Base-by-base conservation (phyloP, 2,113 vertebrate genomes). In the Furnarius figulus region DNA sequence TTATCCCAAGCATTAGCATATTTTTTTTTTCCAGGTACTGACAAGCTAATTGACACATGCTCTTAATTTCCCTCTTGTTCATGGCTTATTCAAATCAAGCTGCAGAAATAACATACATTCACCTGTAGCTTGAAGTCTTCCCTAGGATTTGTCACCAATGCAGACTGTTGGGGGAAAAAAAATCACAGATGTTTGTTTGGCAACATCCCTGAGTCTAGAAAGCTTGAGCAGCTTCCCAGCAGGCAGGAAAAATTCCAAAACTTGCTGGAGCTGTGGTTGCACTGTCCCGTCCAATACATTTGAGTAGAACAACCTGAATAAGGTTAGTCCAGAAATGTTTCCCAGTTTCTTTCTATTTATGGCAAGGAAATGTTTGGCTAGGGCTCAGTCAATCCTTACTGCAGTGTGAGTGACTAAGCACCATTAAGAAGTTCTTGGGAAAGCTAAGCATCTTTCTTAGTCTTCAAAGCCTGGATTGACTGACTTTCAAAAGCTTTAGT, bases 381-480 rank as follows among this genome's bases (percentile, higher is more conserved):
- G 27, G 55, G 74, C 86, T 84, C 89, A 80, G 89, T 85, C 0
- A 0, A 70, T 80, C 68, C 68, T 90, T 70, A 95, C 89, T 81
- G 94, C 94, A 93, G 65, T 53, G 72, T 87, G 74, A 93, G 82
- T 96, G 94, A 95, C 95, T 96, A 96, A 96, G 95, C 91, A 95
- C 52, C 86, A 75, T 72, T 93, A 89, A 86, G 88, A 92, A 78
- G 65, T 89, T 87, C 56, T 92, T 73, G 65, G 91, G 65, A 75
- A 95, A 75, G 73, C 27, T 90, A 74, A 95, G 61, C 12, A 15
- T 61, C 39, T 82, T 90, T 90, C 52, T 77, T 78, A 84, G 65
- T 67, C 76, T 92, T 95, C 83, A 86, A 90, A 96, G 89, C 39
- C 79, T 92, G 68, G 72, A 55, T 3, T 93, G 83, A 97, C 71